phyloP scores from a whole-genome alignment of 2,888 invertebrate genomes.

The Drosophila sordidula region DNA sequence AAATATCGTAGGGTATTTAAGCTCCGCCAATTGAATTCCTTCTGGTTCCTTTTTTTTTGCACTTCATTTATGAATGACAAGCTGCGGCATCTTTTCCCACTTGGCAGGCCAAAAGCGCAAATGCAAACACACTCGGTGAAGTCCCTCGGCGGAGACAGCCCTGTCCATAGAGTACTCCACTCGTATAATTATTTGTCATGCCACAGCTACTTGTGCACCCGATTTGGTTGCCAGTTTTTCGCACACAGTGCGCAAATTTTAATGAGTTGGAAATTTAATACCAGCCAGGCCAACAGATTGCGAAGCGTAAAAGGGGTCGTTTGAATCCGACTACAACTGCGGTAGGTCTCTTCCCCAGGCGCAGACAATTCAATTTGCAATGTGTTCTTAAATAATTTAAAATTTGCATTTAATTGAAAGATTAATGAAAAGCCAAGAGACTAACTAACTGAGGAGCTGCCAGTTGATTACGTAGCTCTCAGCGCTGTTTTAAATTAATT shows the following conservation, averaged over 20 bases:
- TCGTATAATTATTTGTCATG: constrained; percentile 19
- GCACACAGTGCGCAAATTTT: constrained; percentile 75
- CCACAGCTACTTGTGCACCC: constrained; percentile 16
- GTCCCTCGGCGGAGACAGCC: constrained; percentile 9
- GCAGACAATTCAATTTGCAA: constrained; percentile 70
- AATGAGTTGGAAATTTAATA: constrained; percentile 82
- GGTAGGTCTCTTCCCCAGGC: constrained; percentile 64
- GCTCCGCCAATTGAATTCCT: no score
- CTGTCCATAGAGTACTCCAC: constrained; percentile 26
- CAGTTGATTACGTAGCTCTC: constrained; percentile 20
- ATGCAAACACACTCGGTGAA: constrained; percentile 56
- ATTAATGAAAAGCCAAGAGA: constrained; percentile 55
- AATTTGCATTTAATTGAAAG: constrained; percentile 68
- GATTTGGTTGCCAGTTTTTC: constrained; percentile 47
- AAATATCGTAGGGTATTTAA: no score
- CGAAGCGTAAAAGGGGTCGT: constrained; percentile 20
- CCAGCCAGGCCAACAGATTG: constrained; percentile 51
- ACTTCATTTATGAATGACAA: constrained; percentile 66
- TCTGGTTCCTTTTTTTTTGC: constrained; percentile 16
- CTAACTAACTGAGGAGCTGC: constrained; percentile 4
- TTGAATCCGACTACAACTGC: constrained; percentile 48
- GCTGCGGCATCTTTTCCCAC: constrained; percentile 16
- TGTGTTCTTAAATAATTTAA: constrained; percentile 46
- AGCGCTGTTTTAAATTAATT: constrained; percentile 44
- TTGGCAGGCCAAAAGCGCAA: constrained; percentile 47